A percentile compares a stretch with the other conserved stretches of the same genome.
phyloP scores from a whole-genome alignment of 2,113 vertebrate genomes.

The Toxotes chatareus region DNA sequence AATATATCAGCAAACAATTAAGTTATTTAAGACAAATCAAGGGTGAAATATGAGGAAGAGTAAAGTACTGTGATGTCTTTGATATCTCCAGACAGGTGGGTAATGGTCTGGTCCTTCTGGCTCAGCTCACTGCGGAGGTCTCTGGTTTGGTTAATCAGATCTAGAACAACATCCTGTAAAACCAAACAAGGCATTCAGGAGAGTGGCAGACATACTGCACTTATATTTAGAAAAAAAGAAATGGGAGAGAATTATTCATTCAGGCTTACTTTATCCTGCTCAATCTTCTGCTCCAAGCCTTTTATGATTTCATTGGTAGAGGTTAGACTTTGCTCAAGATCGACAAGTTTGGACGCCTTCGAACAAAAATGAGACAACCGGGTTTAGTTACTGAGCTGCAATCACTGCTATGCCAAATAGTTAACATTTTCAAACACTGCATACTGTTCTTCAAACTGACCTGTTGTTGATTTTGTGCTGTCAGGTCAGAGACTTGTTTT shows the following conservation, averaged over 20 bases:
- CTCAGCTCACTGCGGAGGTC: constrained; percentile 87
- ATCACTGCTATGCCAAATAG: not conserved
- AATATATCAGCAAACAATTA: not conserved
- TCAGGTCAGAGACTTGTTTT: constrained; percentile 86
- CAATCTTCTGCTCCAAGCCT: constrained; percentile 87
- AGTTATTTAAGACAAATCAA: not conserved
- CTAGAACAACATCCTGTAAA: constrained; percentile 88
- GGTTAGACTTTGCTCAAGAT: constrained; percentile 83
- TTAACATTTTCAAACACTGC: not conserved
- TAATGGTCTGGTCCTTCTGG: constrained; percentile 87
- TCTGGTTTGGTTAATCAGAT: constrained; percentile 93
- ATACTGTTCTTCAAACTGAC: constrained; percentile 71
- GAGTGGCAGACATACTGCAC: constrained; percentile 11
- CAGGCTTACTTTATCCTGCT: constrained; percentile 88
- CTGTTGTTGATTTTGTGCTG: constrained; percentile 86
- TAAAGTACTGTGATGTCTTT: constrained; percentile 88
- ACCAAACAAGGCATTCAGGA: constrained; percentile 31
- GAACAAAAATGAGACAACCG: constrained; percentile 39
- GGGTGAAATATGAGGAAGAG: not conserved
- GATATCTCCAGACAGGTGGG: constrained; percentile 87
- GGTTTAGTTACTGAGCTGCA: not conserved
- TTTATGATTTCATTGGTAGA: constrained; percentile 80
- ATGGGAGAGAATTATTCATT: not conserved
- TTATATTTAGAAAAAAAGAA: not conserved
- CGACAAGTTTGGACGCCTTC: constrained; percentile 83